Evolutionary conservation across 1,140 invertebrate genomes (phyloP), one percentile per base, ranked within the genome.

Genomic region (Plectrocnemia conspersa): DNA sequence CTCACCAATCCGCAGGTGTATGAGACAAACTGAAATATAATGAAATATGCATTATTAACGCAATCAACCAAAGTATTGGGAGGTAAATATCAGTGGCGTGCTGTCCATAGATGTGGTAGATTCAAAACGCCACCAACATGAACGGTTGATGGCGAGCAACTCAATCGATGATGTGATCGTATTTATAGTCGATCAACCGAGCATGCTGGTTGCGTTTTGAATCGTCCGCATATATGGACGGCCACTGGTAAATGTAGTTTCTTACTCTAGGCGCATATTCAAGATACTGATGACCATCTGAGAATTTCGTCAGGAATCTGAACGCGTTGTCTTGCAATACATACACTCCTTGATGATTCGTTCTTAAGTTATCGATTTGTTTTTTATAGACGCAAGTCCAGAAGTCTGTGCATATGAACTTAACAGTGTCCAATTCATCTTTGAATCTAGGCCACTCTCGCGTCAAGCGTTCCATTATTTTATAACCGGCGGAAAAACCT

Each of bases 331-430:
- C 96, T 73, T 97, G 92, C n/a, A 99, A 76, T 21, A 98, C 93
- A 76, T 98, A 99, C 21, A 97, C 90, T 5, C 96, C 96, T 71
- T 97, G 92, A 73, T 99, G 94, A 75, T 99, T 99, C 11, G 97
- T 99, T 62, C 95, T 76, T n/a, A 99, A 75, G 74, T 98, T 98
- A 68, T 99, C 96, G 52, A 98, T 93, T 75, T 98, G 95, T 70
- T 98, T 99, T 65, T 96, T 96, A 70, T 96, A 98, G 16, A 98
- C 82, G 22, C 86, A 84, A 18, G 86, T 88, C 97, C 97, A 99
- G 66, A 98, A 97, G 68, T 99, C 97, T 59, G 97, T 99, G 67
- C 97, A 99, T 32, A 99, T 93, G 64, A 98, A 99, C 72, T 99
- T 99, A 77, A 99, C 92, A 18, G 91, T 95, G 63, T 99, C 97